Percentiles rank a stretch among this genome's conserved stretches.
Conservation (phyloP, 2,113 vertebrate genomes). For the Budorcas taxicolor region DNA sequence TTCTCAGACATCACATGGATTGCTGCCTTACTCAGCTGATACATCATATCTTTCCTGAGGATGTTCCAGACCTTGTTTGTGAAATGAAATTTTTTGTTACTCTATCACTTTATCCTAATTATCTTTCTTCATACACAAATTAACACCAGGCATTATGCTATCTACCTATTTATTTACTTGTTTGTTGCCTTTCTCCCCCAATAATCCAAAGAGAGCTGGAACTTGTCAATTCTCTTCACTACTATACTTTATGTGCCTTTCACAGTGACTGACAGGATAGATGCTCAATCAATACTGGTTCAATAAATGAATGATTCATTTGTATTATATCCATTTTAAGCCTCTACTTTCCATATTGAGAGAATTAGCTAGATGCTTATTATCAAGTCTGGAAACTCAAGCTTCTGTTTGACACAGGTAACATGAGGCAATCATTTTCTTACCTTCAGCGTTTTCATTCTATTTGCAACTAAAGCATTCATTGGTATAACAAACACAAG, state of each 20-base stretch:
- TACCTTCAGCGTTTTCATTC: conserved; percentile 74
- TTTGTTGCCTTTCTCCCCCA: not conserved
- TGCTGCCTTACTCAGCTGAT: not conserved
- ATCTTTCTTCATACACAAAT: not conserved
- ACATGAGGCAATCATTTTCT: not conserved
- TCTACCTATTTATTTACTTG: not conserved
- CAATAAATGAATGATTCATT: not conserved
- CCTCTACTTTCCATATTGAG: not conserved
- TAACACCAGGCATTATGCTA: not conserved
- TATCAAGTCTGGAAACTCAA: not conserved
- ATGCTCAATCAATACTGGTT: not conserved
- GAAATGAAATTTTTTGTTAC: not conserved
- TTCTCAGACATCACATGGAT: not conserved
- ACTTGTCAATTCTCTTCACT: not conserved
- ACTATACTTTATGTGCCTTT: not conserved
- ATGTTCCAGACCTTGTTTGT: not conserved
- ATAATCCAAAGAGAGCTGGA: not conserved
- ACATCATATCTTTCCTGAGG: not conserved
- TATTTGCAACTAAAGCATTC: conserved; percentile 68
- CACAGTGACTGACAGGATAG: not conserved
- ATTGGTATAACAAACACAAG: conserved; percentile 75
- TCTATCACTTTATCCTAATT: not conserved
- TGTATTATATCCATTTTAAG: not conserved
- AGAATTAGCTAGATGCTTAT: not conserved
- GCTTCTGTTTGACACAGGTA: not conserved